Conservation (phyloP, 1,140 invertebrate genomes). For the Microvelia longipes region DNA sequence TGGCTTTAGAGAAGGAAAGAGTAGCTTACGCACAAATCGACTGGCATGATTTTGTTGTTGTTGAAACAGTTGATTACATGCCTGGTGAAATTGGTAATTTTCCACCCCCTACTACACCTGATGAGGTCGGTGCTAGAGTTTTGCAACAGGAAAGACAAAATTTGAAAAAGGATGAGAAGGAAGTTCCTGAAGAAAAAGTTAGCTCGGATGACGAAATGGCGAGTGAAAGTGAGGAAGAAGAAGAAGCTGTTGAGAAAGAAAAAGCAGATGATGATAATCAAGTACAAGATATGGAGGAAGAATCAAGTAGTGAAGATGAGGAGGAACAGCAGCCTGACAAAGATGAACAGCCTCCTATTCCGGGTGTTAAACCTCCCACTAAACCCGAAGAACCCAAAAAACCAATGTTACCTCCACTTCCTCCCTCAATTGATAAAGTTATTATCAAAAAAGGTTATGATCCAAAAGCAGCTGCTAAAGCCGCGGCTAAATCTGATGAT, state of each 20-base stretch:
- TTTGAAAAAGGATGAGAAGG: slow-evolving; percentile 28
- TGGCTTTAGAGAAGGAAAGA: slow-evolving; percentile 85
- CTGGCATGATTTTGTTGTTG: slow-evolving; percentile 99
- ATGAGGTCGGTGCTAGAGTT: slow-evolving; percentile 87
- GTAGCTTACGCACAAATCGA: slow-evolving; percentile 96
- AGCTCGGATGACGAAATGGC: slow-evolving; percentile 16
- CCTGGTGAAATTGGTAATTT: slow-evolving; percentile 89
- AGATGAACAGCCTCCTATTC: slow-evolving; percentile 24
- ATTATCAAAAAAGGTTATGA: slow-evolving; percentile 93
- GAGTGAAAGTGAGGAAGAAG: slow-evolving; percentile 16
- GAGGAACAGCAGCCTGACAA: slow-evolving; percentile 27
- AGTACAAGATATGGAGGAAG: slow-evolving; percentile 83
- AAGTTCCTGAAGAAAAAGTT: slow-evolving; percentile 14
- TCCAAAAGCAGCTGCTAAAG: slow-evolving; percentile 52
- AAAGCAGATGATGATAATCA: slow-evolving; percentile 34
- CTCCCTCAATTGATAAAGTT: slow-evolving; percentile 82
- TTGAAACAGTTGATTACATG: slow-evolving; percentile 98
- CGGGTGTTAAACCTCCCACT: slow-evolving; percentile 13
- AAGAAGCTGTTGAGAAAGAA: slow-evolving; percentile 27
- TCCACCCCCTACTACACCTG: slow-evolving; percentile 89
- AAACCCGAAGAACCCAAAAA: slow-evolving; percentile 28
- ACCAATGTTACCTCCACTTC: slow-evolving; percentile 46
- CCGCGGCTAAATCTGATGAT: slow-evolving; percentile 48
- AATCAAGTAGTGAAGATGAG: slow-evolving; percentile 61
- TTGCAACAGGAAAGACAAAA: slow-evolving; percentile 60